Conservation (phyloP, 2,888 invertebrate genomes). For the Eupithecia subfuscata region DNA sequence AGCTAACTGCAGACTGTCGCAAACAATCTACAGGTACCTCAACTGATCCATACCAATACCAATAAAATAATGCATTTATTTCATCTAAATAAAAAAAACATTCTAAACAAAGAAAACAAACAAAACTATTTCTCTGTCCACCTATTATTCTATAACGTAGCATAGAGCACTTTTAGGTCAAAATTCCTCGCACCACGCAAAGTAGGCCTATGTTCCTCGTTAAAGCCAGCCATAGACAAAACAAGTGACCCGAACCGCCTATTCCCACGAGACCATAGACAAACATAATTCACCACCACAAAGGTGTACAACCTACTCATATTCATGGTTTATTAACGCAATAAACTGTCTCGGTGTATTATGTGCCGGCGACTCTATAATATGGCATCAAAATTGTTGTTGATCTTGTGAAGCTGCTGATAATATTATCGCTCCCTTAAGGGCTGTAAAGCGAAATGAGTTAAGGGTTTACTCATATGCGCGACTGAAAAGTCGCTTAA, state of each 20-base stretch:
- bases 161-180: background rate
- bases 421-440: constrained; percentile 23
- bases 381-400: constrained; percentile 27
- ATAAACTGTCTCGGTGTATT: constrained; percentile 40
- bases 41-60: too few relatives aligned
- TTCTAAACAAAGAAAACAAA: background rate
- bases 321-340: constrained; percentile 46
- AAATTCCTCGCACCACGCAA: constrained; percentile 2
- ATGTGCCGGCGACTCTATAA: constrained; percentile 33
- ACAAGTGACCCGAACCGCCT: constrained; percentile 25
- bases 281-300: constrained; percentile 45
- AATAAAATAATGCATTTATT: background rate
- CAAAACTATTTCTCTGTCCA: background rate
- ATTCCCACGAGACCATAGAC: constrained; percentile 30
- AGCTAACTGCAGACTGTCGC: too few relatives aligned
- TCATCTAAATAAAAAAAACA: background rate
- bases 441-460: constrained; percentile 29
- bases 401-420: constrained; percentile 38
- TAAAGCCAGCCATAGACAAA: constrained; percentile 13
- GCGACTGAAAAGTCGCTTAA: constrained; percentile 11
- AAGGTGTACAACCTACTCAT: constrained; percentile 37
- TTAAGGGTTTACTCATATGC: background rate
- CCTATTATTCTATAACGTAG: background rate
- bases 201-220: background rate
- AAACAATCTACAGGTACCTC: too few relatives aligned